A percentile compares a stretch with the other conserved stretches of the same genome.
These are phyloP conservation scores for Cetonia aurata DNA, from an alignment of 2,888 invertebrate genomes.

Conservation along the genomic window DNA sequence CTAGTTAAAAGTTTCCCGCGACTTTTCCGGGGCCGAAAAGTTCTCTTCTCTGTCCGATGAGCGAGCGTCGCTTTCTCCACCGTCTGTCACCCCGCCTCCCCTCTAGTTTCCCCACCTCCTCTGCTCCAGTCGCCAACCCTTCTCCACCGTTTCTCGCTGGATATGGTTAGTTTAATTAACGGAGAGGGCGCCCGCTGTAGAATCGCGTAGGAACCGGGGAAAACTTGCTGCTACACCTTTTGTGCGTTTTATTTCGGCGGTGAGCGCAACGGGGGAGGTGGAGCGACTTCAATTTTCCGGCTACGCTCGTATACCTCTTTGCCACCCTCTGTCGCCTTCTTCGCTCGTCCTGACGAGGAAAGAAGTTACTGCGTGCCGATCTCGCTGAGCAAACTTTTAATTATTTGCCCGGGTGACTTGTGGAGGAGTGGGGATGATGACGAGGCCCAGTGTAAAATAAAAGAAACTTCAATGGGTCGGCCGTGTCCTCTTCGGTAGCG, in stretches of 20 bases:
- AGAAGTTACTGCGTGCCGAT: constrained; percentile 35
- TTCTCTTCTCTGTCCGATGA: constrained; percentile 28
- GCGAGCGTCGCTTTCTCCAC: constrained; percentile 52
- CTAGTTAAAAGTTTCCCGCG: constrained; percentile 64
- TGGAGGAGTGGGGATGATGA: background rate
- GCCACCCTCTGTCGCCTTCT: constrained; percentile 14
- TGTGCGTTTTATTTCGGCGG: constrained; percentile 54
- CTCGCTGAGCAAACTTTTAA: constrained; percentile 34
- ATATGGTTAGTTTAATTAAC: constrained; percentile 59
- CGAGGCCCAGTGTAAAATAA: constrained; percentile 4
- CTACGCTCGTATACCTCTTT: constrained; percentile 4
- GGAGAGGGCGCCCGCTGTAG: constrained; percentile 45
- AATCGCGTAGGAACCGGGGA: constrained; percentile 19
- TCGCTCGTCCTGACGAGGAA: constrained; percentile 7
- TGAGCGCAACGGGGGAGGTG: background rate
- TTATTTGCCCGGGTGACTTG: constrained; percentile 30
- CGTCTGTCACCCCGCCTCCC: constrained; percentile 49
- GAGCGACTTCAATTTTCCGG: constrained; percentile 32
- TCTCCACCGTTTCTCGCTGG: constrained; percentile 53
- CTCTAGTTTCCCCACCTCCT: constrained; percentile 48
- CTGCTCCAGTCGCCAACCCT: constrained; percentile 58
- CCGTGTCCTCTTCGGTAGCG: constrained; percentile 10
- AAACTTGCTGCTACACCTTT: constrained; percentile 52
- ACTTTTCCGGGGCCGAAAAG: constrained; percentile 48
- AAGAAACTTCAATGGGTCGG: constrained; percentile 29